Conservation (phyloP, 2,888 invertebrate genomes). For the Apomyelois bistriatella region DNA sequence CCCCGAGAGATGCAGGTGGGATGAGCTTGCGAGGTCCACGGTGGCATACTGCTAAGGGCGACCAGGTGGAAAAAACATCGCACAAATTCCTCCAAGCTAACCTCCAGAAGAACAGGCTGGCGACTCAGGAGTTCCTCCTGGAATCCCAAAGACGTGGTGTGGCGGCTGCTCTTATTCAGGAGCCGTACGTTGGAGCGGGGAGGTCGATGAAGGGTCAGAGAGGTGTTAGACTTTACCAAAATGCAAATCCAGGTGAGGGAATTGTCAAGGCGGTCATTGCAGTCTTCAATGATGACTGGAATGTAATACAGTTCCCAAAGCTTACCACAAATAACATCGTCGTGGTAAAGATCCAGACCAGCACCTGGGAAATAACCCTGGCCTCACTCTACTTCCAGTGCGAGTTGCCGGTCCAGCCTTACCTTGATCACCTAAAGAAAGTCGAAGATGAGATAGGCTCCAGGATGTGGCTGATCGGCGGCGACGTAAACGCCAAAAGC, state of each 20-base stretch:
- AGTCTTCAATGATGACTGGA: background rate
- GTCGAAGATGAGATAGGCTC: background rate
- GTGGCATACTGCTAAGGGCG: background rate
- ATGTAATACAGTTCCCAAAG: no score
- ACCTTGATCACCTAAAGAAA: no score
- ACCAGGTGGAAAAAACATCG: background rate
- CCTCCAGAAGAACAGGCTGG: background rate
- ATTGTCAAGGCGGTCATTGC: background rate
- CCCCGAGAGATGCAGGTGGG: no score
- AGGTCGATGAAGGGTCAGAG: background rate
- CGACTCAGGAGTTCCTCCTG: background rate
- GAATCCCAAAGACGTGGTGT: background rate
- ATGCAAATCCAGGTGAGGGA: background rate
- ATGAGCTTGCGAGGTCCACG: no score
- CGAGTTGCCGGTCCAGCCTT: no score
- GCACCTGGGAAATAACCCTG: background rate
- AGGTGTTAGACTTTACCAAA: background rate
- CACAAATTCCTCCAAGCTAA: background rate
- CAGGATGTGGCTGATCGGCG: background rate
- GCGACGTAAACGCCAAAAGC: no score
- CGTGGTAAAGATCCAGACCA: background rate
- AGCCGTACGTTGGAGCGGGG: background rate
- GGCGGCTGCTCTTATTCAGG: background rate
- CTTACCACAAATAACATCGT: background rate
- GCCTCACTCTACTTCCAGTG: background rate